Conservation (phyloP, 2,888 invertebrate genomes). For the Polydrusus tereticollis region DNA sequence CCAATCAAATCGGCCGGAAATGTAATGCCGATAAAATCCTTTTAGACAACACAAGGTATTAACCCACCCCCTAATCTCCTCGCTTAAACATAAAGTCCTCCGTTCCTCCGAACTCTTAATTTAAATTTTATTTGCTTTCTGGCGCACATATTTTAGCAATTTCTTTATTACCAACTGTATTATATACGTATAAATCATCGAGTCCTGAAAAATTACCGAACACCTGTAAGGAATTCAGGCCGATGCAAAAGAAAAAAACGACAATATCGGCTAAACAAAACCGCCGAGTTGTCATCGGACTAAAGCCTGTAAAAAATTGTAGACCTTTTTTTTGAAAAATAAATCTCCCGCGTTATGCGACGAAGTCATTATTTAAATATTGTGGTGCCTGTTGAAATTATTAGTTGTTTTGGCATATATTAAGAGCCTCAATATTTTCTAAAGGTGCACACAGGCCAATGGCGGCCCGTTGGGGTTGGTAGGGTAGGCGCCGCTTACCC, state of each 20-base stretch:
- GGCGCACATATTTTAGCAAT: too few relatives aligned
- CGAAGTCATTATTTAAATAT: constrained; percentile 13
- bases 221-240: constrained; percentile 34
- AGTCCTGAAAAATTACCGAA: constrained; percentile 23
- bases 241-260: constrained; percentile 30
- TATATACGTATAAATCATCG: constrained; percentile 21
- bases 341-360: constrained; percentile 17
- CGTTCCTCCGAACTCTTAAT: too few relatives aligned
- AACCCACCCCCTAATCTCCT: too few relatives aligned
- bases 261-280: constrained; percentile 29
- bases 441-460: background rate
- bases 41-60: too few relatives aligned
- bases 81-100: too few relatives aligned
- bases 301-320: constrained; percentile 40
- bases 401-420: constrained; percentile 2
- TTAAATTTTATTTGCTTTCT: too few relatives aligned
- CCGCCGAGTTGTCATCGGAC: constrained; percentile 29
- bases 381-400: background rate
- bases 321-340: constrained; percentile 19
- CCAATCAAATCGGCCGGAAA: constrained; percentile 1
- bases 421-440: background rate
- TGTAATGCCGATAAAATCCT: too few relatives aligned
- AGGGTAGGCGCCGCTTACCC: too few relatives aligned
- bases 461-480: background rate
- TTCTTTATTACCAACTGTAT: too few relatives aligned